These are phyloP conservation scores for Emydoidea blandingii DNA, from an alignment of 2,797 vertebrate species.

Conservation along the genomic window DNA sequence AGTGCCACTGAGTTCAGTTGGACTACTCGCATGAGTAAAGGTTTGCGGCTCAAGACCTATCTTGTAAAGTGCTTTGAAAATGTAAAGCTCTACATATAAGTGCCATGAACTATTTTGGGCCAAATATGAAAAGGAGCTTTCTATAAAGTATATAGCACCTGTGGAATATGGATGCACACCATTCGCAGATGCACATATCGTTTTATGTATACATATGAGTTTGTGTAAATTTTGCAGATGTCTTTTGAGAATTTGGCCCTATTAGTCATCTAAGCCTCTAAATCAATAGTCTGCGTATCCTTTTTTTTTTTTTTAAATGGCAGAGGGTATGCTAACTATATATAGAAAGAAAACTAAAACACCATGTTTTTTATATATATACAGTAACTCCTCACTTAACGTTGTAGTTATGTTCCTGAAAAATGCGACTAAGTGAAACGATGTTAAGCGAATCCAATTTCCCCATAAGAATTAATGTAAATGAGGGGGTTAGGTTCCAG, in stretches of 20 bases:
- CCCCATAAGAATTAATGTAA: too few relatives aligned
- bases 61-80: background rate
- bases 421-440: too few relatives aligned
- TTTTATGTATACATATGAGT: background rate
- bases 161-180: background rate
- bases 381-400: too few relatives aligned
- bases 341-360: background rate
- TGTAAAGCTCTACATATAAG: background rate
- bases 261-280: constrained; percentile 41
- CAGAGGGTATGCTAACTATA: background rate
- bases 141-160: background rate
- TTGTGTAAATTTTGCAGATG: constrained; percentile 1
- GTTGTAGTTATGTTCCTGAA: too few relatives aligned
- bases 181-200: background rate
- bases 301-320: background rate
- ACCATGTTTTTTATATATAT: too few relatives aligned
- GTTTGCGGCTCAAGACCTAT: background rate
- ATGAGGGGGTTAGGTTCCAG: too few relatives aligned
- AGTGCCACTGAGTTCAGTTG: background rate
- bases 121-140: background rate
- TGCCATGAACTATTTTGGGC: background rate
- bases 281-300: background rate
- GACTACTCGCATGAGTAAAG: background rate
- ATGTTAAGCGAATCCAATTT: too few relatives aligned
- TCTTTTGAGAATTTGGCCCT: background rate